Evolutionary conservation across 2,797 vertebrate species (phyloP), one percentile per base, ranked within the genome.

Genomic region (Xenops minutus): DNA sequence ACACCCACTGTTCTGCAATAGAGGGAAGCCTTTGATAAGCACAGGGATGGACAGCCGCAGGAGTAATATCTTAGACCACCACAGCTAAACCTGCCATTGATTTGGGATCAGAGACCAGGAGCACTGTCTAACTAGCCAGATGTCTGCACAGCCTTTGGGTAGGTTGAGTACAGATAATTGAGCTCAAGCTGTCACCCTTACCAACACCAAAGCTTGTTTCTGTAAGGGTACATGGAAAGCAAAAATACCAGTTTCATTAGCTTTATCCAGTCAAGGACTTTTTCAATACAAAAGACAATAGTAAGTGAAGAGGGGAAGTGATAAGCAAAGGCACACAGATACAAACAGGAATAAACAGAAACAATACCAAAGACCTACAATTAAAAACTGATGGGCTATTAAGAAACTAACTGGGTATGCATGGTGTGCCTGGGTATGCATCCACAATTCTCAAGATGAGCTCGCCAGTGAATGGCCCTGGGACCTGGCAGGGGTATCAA

Each of bases 321-420:
- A 86, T n/a, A 67, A 59, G 30, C 12, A 73, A 61, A 88, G 92
- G 9, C 41, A 58, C 23, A 68, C 29, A 34, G 21, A 58, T 17
- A 61, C 9, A 59, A 75, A 75, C 77, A n/a, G 8, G 9, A 17
- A 52, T 44, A 61, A 73, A 52, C 6, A 41, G 24, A 79, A 13
- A 49, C 21, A 52, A 66, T 43, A 36, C 3, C n/a, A 66, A 69
- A 90, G 61, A 52, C 11, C 18, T 30, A 54, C 29, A 30, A 18
- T 32, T 32, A 54, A 11, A 17, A 69, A 32, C 10, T 69, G 56
- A 77, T 10, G 14, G 3, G 5, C 34, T 34, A 44, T 36, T 59
- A 80, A 8, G 17, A 64, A 85, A 77, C 24, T 27, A 61, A 73
- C 1, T 0, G 0, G 19, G 9, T 3, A 2, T 48, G 19, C 36